Percentiles rank a stretch among this genome's conserved stretches.
phyloP scores from a whole-genome alignment of 2,797 vertebrate species.

The Sardinella longiceps region DNA sequence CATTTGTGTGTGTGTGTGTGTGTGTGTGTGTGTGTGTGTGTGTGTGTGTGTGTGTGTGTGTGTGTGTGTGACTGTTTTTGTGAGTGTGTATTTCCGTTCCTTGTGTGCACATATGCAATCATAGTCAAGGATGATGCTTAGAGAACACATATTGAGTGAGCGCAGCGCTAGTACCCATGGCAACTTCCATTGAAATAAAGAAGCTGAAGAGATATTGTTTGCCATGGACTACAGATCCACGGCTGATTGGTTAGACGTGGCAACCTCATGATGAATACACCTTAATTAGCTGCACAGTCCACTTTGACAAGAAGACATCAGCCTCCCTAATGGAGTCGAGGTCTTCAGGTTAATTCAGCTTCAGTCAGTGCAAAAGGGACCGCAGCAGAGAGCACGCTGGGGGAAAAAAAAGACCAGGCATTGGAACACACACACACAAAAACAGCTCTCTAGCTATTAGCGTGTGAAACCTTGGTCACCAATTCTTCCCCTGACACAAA shows the following conservation, averaged over 20 bases:
- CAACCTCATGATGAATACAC: constrained; percentile 48
- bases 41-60: not conserved
- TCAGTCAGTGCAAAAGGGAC: not conserved
- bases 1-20: not conserved
- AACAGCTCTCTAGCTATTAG: not conserved
- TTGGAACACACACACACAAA: not conserved
- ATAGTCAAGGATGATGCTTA: constrained; percentile 28
- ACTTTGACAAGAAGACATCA: constrained; percentile 56
- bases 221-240: constrained; percentile 29
- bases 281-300: constrained; percentile 56
- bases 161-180: constrained; percentile 53
- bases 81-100: not conserved
- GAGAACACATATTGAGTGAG: constrained; percentile 46
- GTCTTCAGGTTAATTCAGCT: constrained; percentile 59
- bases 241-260: constrained; percentile 52
- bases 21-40: not conserved
- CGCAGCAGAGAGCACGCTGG: not conserved
- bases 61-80: too few species aligned
- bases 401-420: not conserved
- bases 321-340: constrained; percentile 52
- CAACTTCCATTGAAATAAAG: constrained; percentile 52
- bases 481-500: not conserved
- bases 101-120: constrained; percentile 15
- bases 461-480: not conserved
- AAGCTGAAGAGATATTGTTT: constrained; percentile 49